Evolutionary conservation across 1,140 invertebrate genomes (phyloP).

Genomic region (Oppia nitens): DNA sequence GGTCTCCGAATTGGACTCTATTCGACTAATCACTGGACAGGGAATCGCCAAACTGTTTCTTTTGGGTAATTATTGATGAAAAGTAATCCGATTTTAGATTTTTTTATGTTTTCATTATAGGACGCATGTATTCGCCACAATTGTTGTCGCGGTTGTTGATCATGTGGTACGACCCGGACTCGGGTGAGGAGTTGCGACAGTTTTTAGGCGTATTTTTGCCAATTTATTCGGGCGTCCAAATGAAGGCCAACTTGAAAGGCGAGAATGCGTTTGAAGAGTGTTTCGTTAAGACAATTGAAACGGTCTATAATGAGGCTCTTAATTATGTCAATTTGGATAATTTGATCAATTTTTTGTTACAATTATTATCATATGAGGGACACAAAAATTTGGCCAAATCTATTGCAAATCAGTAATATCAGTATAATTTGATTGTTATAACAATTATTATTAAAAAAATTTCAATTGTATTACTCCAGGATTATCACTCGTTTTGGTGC

Average conservation of each 20-base stretch:
- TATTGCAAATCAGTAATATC: not conserved
- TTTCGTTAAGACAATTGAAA: conserved; percentile 3
- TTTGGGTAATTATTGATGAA: not conserved
- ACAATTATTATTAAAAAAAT: too few species aligned
- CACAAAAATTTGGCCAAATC: not conserved
- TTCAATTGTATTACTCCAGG: too few species aligned
- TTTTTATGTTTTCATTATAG: not conserved
- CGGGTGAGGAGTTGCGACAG: not conserved
- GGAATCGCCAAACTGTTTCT: conserved; percentile 8
- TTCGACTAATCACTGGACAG: not conserved
- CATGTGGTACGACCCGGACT: conserved; percentile 4
- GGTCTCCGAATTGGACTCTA: not conserved
- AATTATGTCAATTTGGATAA: not conserved
- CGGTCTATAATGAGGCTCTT: not conserved
- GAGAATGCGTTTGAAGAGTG: conserved; percentile 7
- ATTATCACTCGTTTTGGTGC: too few species aligned
- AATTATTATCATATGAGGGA: not conserved
- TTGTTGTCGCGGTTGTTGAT: conserved; percentile 4
- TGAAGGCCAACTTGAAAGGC: not conserved
- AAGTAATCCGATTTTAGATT: not conserved
- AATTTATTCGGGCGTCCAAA: not conserved
- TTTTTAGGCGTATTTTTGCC: conserved; percentile 12
- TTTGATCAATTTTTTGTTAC: not conserved
- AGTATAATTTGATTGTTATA: too few species aligned
- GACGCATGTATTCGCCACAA: conserved; percentile 4